These are phyloP conservation scores for Bombus waltoni DNA, from an alignment of 1,140 invertebrate genomes.

Conservation along the genomic window DNA sequence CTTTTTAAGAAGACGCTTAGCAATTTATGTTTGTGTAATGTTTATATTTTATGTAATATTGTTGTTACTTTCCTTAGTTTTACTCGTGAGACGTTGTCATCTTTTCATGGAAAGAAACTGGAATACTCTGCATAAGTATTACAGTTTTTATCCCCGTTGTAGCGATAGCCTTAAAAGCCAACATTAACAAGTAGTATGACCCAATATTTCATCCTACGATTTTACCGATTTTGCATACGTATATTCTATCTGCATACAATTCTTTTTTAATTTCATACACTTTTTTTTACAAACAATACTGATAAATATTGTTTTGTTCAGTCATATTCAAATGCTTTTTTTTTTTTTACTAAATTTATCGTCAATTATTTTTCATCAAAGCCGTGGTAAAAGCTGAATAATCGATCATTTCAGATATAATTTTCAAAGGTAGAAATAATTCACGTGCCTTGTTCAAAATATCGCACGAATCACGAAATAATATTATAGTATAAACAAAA, in stretches of 20 bases:
- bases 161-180: background rate
- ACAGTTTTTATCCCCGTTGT: too few species aligned
- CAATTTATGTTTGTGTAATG: too few species aligned
- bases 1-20: too few species aligned
- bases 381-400: too few species aligned
- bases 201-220: background rate
- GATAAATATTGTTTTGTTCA: background rate
- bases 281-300: background rate
- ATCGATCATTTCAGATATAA: background rate
- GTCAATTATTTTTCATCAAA: background rate
- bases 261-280: background rate
- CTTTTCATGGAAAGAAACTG: too few species aligned
- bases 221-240: background rate
- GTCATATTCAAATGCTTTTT: background rate
- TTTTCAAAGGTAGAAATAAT: background rate
- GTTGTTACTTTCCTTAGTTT: too few species aligned
- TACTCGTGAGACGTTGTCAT: too few species aligned
- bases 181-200: background rate
- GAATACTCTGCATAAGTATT: too few species aligned
- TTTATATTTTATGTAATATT: too few species aligned
- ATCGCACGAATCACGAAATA: background rate
- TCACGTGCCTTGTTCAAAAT: too few species aligned
- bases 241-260: background rate
- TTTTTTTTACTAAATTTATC: background rate
- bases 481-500: background rate